These are phyloP conservation scores for Trachelus iudaicus DNA, from an alignment of 2,888 invertebrate species.

Conservation along the genomic window DNA sequence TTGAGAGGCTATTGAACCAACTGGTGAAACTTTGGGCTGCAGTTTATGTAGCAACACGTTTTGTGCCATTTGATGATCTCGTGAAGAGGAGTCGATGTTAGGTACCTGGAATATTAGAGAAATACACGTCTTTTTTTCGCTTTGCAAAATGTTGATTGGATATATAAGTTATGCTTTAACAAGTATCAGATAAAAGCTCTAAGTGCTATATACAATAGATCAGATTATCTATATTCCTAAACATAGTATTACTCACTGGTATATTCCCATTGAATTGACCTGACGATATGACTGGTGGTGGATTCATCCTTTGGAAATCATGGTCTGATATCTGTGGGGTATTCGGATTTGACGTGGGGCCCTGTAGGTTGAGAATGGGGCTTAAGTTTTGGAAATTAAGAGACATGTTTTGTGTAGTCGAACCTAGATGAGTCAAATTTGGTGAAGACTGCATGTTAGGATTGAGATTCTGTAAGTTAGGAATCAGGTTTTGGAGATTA, in stretches of 20 bases:
- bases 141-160: background rate
- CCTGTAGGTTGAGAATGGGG: constrained; percentile 58
- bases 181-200: background rate
- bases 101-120: constrained; percentile 1
- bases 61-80: constrained; percentile 49
- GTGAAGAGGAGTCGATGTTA: constrained; percentile 26
- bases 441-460: constrained; percentile 65
- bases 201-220: background rate
- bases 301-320: constrained; percentile 57
- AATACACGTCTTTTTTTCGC: background rate
- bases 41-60: constrained; percentile 50
- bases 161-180: background rate
- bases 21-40: constrained; percentile 66
- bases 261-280: constrained; percentile 58
- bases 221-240: background rate
- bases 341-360: constrained; percentile 45
- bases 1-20: constrained; percentile 68
- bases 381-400: constrained; percentile 63
- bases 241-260: constrained; percentile 40
- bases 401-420: constrained; percentile 56
- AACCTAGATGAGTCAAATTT: constrained; percentile 54
- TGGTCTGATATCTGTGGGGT: constrained; percentile 51
- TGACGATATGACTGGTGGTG: constrained; percentile 40
- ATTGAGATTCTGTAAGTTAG: constrained; percentile 63
- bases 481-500: constrained; percentile 58